These are phyloP conservation scores for Macaca fascicularis DNA, from an alignment of 2,113 vertebrate species.

Conservation along the genomic window DNA sequence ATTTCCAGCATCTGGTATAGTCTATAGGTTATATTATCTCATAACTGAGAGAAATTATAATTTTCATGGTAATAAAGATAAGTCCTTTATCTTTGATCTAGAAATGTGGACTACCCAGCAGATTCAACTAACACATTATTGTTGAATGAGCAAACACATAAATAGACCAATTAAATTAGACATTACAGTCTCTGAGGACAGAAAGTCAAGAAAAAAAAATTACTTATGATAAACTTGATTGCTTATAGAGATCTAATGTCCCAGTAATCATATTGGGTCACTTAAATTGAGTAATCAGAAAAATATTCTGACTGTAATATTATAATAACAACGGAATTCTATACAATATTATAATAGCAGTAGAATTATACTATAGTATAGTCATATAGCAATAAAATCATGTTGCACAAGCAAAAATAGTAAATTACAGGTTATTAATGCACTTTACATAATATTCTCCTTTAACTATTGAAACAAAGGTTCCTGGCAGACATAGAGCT, in stretches of 20 bases:
- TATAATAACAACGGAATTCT: neutral
- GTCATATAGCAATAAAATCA: neutral
- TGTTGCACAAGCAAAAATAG: neutral
- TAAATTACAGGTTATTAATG: neutral
- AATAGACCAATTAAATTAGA: neutral
- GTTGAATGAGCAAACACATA: neutral
- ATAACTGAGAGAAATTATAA: neutral
- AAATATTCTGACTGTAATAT: neutral
- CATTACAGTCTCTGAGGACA: neutral
- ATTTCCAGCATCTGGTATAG: neutral
- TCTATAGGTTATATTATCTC: neutral
- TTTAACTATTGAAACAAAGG: neutral
- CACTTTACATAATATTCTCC: neutral
- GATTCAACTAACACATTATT: neutral
- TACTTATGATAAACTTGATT: neutral
- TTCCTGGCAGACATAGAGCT: neutral
- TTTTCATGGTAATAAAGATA: neutral
- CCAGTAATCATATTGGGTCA: neutral
- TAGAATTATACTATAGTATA: neutral
- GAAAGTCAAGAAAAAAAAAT: neutral
- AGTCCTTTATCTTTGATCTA: neutral
- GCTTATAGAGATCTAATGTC: neutral
- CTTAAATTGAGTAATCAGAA: neutral
- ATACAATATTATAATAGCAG: neutral
- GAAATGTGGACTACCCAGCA: neutral